Evolutionary conservation across 2,797 vertebrate species (phyloP), one percentile per base, ranked within the genome.

Genomic region (Phoebastria nigripes): DNA sequence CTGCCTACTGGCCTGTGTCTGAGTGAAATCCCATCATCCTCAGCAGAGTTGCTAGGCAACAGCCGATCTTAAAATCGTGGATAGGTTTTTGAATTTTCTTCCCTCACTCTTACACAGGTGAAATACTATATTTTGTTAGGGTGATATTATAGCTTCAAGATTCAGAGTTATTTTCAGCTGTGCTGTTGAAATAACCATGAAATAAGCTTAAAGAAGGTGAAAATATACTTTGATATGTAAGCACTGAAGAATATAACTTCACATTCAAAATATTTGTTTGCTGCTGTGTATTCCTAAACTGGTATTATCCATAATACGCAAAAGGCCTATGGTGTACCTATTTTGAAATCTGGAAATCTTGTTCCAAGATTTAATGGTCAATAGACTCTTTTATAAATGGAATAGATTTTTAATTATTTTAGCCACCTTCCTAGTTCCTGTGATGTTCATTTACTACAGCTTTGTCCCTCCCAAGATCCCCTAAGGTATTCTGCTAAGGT

Each of bases 1-100:
- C 11, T 82, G 25, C 54, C 58, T 67, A 37, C 63, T 70, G 56
- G 54, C 35, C 24, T 71, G 13, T 16, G 14, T 37, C 31, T 59
- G 35, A 94, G 39, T 3, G 5, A 92, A 90, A 81, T 69, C 54
- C 19, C 76, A 55, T 44, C 59, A 55, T 78, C 20, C 54, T 69
- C 55, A 63, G 41, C 35, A 89, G 62, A 87, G 93, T 62, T 96
- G 77, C 88, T 90, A 73, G 41, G 94, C 56, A 96, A 92, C 66
- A 55, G 44, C 15, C 2, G 24, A 42, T 86, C 84, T 51, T 95
- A 90, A 93, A 92, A 86, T 82, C 3, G 0, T 62, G 41, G 47
- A 51, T 12, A 82, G 35, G 11, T 69, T 88, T 89, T 33, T 72
- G 16, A 70, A 35, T 59, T 89, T 93, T 81, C 44, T 81, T 88